phyloP scores from a whole-genome alignment of 2,888 invertebrate species.

The Drosophila seclusa region DNA sequence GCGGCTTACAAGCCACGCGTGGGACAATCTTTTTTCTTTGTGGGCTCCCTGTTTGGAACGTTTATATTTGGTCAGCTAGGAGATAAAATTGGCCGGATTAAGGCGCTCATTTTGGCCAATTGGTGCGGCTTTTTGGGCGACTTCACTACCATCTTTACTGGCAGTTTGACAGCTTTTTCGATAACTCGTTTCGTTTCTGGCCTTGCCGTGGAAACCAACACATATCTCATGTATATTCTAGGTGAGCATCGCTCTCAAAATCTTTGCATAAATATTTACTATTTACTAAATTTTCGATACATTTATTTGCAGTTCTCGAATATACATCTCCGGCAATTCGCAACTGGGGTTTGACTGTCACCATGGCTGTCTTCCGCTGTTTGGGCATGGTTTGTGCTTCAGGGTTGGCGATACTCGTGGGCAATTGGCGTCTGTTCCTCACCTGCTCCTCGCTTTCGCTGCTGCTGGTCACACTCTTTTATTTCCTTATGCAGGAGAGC shows the following conservation, averaged over 20 bases:
- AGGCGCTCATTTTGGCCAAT: slow-evolving; percentile 86
- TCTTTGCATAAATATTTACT: neutral
- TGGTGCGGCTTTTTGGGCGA: slow-evolving; percentile 86
- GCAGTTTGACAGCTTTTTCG: slow-evolving; percentile 85
- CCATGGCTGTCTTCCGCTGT: slow-evolving; percentile 86
- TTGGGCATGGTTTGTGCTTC: slow-evolving; percentile 86
- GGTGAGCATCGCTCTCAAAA: slow-evolving; percentile 80
- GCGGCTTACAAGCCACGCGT: slow-evolving; percentile 86
- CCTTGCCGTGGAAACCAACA: slow-evolving; percentile 86
- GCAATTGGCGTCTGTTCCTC: slow-evolving; percentile 86
- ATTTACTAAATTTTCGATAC: no score
- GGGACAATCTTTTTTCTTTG: slow-evolving; percentile 87
- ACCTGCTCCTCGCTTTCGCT: slow-evolving; percentile 85
- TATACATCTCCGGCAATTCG: slow-evolving; percentile 86
- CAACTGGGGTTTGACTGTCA: slow-evolving; percentile 86
- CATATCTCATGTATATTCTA: slow-evolving; percentile 87
- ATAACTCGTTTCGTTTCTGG: slow-evolving; percentile 87
- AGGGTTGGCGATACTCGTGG: slow-evolving; percentile 85
- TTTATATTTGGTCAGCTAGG: slow-evolving; percentile 86
- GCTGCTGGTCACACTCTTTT: slow-evolving; percentile 84
- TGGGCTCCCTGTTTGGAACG: slow-evolving; percentile 87
- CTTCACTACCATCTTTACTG: slow-evolving; percentile 85
- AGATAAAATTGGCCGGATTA: slow-evolving; percentile 86
- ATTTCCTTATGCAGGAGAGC: slow-evolving; percentile 86
- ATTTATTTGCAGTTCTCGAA: slow-evolving; percentile 85